Evolutionary conservation across 2,113 vertebrate genomes (phyloP).

Genomic region (Centropus bengalensis): DNA sequence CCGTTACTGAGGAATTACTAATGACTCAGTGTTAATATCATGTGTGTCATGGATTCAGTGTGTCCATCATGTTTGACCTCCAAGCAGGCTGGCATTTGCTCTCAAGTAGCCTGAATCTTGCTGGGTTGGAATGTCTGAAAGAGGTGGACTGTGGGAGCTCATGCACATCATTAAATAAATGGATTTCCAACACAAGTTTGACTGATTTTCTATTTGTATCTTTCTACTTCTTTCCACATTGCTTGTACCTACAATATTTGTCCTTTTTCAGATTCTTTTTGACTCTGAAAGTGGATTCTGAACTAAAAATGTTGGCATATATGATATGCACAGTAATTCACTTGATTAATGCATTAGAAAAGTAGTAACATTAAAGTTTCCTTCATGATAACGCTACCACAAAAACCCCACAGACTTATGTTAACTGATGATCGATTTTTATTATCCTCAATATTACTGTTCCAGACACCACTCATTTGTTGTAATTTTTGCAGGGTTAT

Average conservation of each 20-base stretch:
- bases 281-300: not conserved
- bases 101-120: not conserved
- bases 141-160: not conserved
- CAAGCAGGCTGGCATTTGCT: not conserved
- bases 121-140: not conserved
- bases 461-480: not conserved
- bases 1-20: not conserved
- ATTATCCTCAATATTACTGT: not conserved
- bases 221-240: not conserved
- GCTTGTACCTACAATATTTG: not conserved
- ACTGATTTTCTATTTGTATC: not conserved
- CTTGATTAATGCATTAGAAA: not conserved
- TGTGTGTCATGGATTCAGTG: too few relatives aligned
- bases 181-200: not conserved
- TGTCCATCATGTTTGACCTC: not conserved
- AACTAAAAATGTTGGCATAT: not conserved
- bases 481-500: not conserved
- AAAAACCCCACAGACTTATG: not conserved
- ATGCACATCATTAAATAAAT: not conserved
- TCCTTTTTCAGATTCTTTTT: not conserved
- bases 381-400: not conserved
- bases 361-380: not conserved
- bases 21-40: not conserved
- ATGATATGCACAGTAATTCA: not conserved
- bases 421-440: rapidly evolving